A percentile compares a stretch with the other conserved stretches of the same genome.
Evolutionary conservation across 2,888 invertebrate species (phyloP).

Genomic region (Ptilodon capucinus): DNA sequence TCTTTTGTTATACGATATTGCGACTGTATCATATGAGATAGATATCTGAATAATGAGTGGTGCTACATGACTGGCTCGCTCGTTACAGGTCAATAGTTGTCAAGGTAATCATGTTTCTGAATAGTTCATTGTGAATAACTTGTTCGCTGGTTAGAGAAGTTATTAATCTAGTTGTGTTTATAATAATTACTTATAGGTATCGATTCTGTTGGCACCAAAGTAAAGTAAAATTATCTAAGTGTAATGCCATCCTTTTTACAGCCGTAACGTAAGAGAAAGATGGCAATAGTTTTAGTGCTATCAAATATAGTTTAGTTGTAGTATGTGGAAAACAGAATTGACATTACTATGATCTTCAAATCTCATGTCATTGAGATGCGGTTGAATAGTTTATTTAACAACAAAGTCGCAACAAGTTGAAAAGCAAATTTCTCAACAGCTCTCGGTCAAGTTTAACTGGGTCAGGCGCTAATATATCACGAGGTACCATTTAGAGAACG

Average conservation of each 20-base stretch:
- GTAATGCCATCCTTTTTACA: too few species aligned
- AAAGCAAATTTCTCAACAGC: constrained; percentile 21
- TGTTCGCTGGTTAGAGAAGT: constrained; percentile 9
- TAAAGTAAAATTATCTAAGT: too few species aligned
- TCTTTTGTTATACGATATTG: constrained; percentile 23
- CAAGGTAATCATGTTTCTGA: constrained; percentile 68
- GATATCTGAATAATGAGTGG: constrained; percentile 31
- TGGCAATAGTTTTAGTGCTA: too few species aligned
- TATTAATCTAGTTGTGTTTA: neutral
- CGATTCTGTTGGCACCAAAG: too few species aligned
- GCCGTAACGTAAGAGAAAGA: too few species aligned
- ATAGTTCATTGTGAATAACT: constrained; percentile 37
- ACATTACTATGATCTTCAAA: too few species aligned
- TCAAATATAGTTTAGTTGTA: too few species aligned
- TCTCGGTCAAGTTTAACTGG: constrained; percentile 23
- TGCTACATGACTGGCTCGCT: constrained; percentile 34
- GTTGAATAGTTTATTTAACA: neutral
- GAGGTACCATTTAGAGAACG: neutral
- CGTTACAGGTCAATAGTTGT: constrained; percentile 63
- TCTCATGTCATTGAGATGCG: neutral
- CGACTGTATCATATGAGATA: constrained; percentile 29
- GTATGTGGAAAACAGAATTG: too few species aligned
- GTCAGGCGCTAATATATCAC: constrained; percentile 19
- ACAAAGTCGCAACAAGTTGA: constrained; percentile 1
- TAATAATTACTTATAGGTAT: neutral